Evolutionary conservation across 2,797 vertebrate genomes (phyloP), one percentile per base, ranked within the genome.

Genomic region (Lycodopsis pacificus): DNA sequence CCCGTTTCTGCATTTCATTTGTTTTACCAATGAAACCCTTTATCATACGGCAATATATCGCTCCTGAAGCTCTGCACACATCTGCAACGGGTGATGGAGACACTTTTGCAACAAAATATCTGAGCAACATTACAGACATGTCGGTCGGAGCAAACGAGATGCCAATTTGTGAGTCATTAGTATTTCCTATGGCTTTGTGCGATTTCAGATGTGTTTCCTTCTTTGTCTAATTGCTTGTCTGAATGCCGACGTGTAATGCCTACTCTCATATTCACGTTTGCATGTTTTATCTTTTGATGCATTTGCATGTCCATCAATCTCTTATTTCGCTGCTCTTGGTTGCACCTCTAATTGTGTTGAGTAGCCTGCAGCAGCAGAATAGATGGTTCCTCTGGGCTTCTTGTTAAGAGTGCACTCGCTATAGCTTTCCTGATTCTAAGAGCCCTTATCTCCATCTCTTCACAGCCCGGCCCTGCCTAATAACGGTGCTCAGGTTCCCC

Each of bases 281-380:
- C 27, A 53, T 69, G 12, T 76, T 86, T 1, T 79, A 42, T 66
- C n/a, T 77, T 63, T 68, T 54, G 8, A 54, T 61, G 20, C 54
- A 63, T 25, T 80, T 74, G 36, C 65, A 57, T 49, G 19, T 65
- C 1, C 5, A 2, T 71, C 73, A 53, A 25, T 25, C 30, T 68
- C 19, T 71, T 34, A 65, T 71, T 71, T 64, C 53, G n/a, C 25
- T 66, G 64, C 27, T 70, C n/a, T 46, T 65, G 46, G 27, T 65
- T 71, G 57, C 75, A 63, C 30, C 20, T 71, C 22, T 76, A 78
- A 76, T 86, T 73, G 76, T 53, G 13, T 25, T 46, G 49, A 76
- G n/a, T 22, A 27, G 15, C 38, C 10, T 54, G 19, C 62, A 58
- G 57, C 11, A 73, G 30, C 38, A 59, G 40, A 63, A 22, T 38